Percentiles rank a stretch among this genome's conserved stretches.
Evolutionary conservation across 2,113 vertebrate genomes (phyloP).

Genomic region (Puma concolor): DNA sequence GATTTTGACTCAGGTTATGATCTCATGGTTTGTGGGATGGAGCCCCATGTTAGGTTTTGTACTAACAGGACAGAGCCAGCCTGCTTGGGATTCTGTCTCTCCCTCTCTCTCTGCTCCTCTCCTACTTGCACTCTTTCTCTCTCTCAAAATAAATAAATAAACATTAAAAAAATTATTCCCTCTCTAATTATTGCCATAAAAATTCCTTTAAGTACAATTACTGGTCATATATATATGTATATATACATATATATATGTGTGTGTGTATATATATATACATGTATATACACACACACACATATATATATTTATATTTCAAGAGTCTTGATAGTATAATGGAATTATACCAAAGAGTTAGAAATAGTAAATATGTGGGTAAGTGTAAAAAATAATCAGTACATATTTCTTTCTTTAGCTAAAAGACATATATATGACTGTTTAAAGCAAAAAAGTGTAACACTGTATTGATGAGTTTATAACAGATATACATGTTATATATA

Average conservation of each 20-base stretch:
- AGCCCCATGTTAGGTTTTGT: too few relatives aligned
- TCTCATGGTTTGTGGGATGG: too few relatives aligned
- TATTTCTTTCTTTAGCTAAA: conserved; percentile 28
- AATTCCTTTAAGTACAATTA: background rate
- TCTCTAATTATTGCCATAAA: background rate
- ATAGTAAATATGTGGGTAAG: background rate
- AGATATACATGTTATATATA: background rate
- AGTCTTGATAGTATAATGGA: background rate
- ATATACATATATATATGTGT: too few relatives aligned
- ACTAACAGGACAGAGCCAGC: too few relatives aligned
- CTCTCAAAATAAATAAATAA: too few relatives aligned
- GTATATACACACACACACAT: background rate
- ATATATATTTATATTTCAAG: background rate
- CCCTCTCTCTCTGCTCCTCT: too few relatives aligned
- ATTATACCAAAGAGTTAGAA: background rate
- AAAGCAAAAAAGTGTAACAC: background rate
- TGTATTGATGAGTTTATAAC: background rate
- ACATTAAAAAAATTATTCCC: background rate
- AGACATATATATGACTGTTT: background rate
- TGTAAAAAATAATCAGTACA: background rate
- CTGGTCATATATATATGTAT: background rate
- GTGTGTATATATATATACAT: too few relatives aligned
- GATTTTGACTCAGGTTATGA: too few relatives aligned
- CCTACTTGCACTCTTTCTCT: too few relatives aligned
- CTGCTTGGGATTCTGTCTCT: too few relatives aligned